Base-by-base conservation (phyloP, 2,888 invertebrate genomes). In the Lissonota sp. region DNA sequence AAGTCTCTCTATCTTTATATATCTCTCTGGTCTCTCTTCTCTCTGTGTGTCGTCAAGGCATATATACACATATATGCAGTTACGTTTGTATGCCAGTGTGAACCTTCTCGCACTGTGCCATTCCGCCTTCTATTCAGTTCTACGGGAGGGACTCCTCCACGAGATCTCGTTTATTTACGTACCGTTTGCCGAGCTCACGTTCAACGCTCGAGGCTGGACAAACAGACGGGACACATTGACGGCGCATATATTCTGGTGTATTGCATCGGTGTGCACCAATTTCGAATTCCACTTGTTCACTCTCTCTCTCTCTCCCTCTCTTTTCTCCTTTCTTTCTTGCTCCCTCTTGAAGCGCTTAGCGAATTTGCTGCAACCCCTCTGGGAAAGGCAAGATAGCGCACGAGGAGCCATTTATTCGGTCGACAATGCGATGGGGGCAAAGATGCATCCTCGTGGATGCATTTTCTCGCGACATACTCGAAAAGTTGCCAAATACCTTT, bases 121-220 rank as follows among this genome's bases (percentile, higher is more conserved):
- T 69, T 70, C 51, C 53, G 70, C 63, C 67, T 73, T 62, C 26
- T 26, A 26, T 26, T 26, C 76, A 16, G 71, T 67, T 26, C 77
- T 58, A 70, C 62, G 80, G 60, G 44, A 67, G 77, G 69, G 64
- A 77, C 63, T 76, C 57, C 72, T 81, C 64, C 73, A 64, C 69
- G 73, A 77, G 80, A 81, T 81, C 77, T 77, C 80, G 73, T 81
- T 81, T 81, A 81, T 81, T 81, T 81, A 81, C 73, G 63, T 73
- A 77, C 80, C 80, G 80, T 81, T 81, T 81, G 80, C 73, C 73
- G 64, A 76, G 72, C 72, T 72, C 63, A 76, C 77, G 80, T 73
- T 73, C 73, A 77, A 73, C 77, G 80, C 77, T 64, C 40, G 73
- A 69, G 80, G 80, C 77, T 81, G 80, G 80, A 81, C 80, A 81